Evolutionary conservation across 2,113 vertebrate species (phyloP).

Genomic region (Tiliqua scincoides): DNA sequence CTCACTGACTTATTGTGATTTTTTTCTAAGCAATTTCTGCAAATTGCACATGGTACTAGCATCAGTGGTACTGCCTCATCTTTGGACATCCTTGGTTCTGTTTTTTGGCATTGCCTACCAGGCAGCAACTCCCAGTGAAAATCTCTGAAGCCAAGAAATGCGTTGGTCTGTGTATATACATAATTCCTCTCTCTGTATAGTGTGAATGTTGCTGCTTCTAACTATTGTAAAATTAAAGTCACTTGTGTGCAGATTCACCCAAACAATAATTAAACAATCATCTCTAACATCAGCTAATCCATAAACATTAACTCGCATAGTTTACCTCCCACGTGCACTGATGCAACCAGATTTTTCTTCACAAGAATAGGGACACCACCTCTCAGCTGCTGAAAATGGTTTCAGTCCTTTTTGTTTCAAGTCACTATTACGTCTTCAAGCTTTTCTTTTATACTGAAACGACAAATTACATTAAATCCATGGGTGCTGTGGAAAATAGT

Average conservation of each 20-base stretch:
- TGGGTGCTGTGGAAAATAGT: not conserved
- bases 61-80: too few relatives aligned
- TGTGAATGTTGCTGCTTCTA: not conserved
- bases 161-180: not conserved
- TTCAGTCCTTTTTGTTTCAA: not conserved
- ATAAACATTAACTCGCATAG: slow-evolving; percentile 25
- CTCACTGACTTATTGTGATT: too few relatives aligned
- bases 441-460: not conserved
- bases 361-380: not conserved
- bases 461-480: not conserved
- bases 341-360: not conserved
- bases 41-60: too few relatives aligned
- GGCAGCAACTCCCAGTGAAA: too few relatives aligned
- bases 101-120: too few relatives aligned
- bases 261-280: slow-evolving; percentile 31
- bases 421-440: not conserved
- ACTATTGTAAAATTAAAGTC: slow-evolving; percentile 16
- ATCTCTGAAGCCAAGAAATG: too few relatives aligned
- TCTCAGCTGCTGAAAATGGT: not conserved
- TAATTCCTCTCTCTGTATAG: too few relatives aligned
- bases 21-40: too few relatives aligned
- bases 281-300: slow-evolving; percentile 10
- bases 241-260: slow-evolving; percentile 18
- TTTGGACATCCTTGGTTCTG: too few relatives aligned
- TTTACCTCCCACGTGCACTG: slow-evolving; percentile 21